Evolutionary conservation across 2,888 invertebrate genomes (phyloP), one percentile per base, ranked within the genome.

Genomic region (Tromatobia lineatoria): DNA sequence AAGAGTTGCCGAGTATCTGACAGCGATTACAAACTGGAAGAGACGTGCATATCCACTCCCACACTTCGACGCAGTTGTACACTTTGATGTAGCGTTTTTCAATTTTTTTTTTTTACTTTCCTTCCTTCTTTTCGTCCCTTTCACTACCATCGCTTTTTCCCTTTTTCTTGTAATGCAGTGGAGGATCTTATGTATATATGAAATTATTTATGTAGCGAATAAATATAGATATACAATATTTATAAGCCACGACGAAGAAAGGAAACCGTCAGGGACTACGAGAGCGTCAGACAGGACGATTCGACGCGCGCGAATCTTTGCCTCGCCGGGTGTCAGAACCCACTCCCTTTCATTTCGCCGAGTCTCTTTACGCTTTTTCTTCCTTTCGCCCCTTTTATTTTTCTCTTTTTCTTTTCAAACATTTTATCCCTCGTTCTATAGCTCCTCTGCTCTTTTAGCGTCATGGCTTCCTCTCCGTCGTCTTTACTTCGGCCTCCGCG

Each of bases 11-110:
- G 69, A 73, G 80, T 79, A 85, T 82, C 74, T 74, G 73, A 75
- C 75, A 71, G 78, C 78, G 80, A 85, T 85, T 79, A 78, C 79
- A 78, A 75, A 85, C 74, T 85, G 70, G 66, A 82, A 82, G 81
- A 78, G 82, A 82, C 81, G 71, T 64, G 67, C 69, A 38, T 69
- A 80, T 66, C 66, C 66, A 70, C 34, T 80, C 75, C 73, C 54
- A 70, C 78, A 66, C 78, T 42, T 77, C 45, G 69, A 66, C 71
- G 71, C 73, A 45, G 70, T 78, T 78, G 47, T 69, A 57, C 57
- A 25, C 64, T 61, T 52, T 59, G 61, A 69, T 47, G 7, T 38
- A 52, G 61, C 34, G 74, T 69, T 61, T 47, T 15, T 29, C 7
- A 34, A 2, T 78, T 64, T 47, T 57, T 66, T 57, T 13, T 29